A percentile compares a stretch with the other conserved stretches of the same genome.
Conservation (phyloP, 2,888 invertebrate genomes). For the Drosophila fungiperda region DNA sequence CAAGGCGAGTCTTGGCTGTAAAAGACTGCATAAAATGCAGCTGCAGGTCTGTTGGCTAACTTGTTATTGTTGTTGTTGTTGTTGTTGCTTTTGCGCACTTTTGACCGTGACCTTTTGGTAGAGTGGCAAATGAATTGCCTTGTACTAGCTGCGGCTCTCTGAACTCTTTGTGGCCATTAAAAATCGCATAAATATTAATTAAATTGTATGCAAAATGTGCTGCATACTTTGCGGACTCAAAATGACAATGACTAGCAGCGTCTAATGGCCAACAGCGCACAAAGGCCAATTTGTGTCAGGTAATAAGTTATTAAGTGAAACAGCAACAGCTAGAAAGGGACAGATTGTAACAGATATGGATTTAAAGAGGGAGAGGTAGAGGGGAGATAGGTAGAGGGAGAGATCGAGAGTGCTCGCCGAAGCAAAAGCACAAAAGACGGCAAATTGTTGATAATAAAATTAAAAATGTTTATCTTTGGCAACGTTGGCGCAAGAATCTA, state of each 20-base stretch:
- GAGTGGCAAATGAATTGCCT: conserved; percentile 59
- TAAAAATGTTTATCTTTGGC: conserved; percentile 73
- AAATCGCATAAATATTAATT: conserved; percentile 76
- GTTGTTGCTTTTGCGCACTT: conserved; percentile 62
- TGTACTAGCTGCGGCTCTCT: conserved; percentile 12
- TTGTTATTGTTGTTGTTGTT: conserved; percentile 53
- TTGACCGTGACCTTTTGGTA: conserved; percentile 76
- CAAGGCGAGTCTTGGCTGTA: conserved; percentile 67
- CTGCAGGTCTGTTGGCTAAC: conserved; percentile 62
- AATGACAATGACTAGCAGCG: conserved; percentile 29
- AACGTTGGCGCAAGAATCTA: conserved; percentile 44
- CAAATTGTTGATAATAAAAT: conserved; percentile 76
- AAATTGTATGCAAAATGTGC: conserved; percentile 64
- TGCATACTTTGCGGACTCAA: conserved; percentile 74
- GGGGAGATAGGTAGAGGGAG: neutral
- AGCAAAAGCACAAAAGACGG: conserved; percentile 41
- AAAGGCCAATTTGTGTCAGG: conserved; percentile 58
- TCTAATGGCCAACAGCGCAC: conserved; percentile 39
- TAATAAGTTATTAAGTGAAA: conserved; percentile 69
- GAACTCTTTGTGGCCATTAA: conserved; percentile 51
- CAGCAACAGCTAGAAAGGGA: conserved; percentile 27
- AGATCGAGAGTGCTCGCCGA: neutral
- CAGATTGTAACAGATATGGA: neutral
- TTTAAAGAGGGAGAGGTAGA: neutral
- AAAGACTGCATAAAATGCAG: conserved; percentile 64